Conservation (phyloP, 2,888 invertebrate genomes). For the Hypomecis atomaria region DNA sequence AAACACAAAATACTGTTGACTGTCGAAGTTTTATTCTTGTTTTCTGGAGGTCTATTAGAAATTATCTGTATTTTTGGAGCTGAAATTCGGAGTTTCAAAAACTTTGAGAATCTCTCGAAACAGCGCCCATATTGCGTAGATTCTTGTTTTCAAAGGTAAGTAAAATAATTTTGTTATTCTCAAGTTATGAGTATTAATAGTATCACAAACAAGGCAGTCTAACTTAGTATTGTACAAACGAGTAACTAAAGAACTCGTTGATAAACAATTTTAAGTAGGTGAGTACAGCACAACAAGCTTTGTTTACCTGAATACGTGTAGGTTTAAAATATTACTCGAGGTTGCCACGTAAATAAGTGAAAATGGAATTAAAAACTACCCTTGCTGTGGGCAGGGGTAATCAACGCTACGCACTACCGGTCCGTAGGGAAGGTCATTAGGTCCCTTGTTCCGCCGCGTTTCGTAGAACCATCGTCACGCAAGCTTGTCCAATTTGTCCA, state of each 20-base stretch:
- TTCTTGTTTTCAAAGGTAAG: constrained; percentile 10
- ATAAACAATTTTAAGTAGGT: no score
- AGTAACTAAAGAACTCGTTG: no score
- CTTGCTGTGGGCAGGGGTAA: background rate
- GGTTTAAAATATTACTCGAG: no score
- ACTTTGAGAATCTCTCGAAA: background rate
- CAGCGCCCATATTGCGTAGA: background rate
- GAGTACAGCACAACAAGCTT: no score
- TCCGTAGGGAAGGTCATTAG: constrained; percentile 6
- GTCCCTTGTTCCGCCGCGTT: background rate
- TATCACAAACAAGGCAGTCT: background rate
- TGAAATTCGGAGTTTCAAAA: constrained; percentile 3
- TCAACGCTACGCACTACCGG: constrained; percentile 10
- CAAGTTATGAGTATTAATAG: background rate
- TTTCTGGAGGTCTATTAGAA: background rate
- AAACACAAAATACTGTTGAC: background rate
- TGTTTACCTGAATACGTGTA: no score
- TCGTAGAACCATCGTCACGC: constrained; percentile 3
- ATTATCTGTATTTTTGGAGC: constrained; percentile 5
- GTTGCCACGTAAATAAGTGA: background rate
- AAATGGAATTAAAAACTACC: constrained; percentile 1
- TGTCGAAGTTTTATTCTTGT: constrained; percentile 2
- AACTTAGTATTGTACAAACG: background rate
- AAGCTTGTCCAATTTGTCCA: background rate
- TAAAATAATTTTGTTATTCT: background rate